Base-by-base conservation (phyloP, 2,113 vertebrate genomes). In the Grantiella picta region DNA sequence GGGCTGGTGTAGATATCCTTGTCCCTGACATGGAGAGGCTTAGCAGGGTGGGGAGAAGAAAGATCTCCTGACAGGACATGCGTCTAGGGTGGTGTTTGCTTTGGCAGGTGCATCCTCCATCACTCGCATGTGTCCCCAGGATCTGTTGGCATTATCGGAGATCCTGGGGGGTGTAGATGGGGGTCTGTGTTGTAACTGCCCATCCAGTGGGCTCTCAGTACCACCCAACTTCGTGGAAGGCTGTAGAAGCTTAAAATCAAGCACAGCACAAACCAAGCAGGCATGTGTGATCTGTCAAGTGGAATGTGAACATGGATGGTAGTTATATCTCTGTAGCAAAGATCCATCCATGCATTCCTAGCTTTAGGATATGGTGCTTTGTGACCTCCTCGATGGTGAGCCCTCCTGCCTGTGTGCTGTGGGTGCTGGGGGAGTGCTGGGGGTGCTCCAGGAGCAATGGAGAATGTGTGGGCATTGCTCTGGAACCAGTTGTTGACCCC, bases 21-120 rank as follows among this genome's bases (percentile, higher is more conserved):
- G 64, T 29, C 36, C 10, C 31, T 52, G 31, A 22, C 18, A 3
- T 3, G 5, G 54, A 57, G 27, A 68, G 42, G 15, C 28, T 70
- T 42, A 40, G 15, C 63, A 68, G 59, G 28, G 27, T 11, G 5
- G 11, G 38, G 22, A 19, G 42, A 45, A 53, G 33, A 33, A 71
- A 42, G 27, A 35, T 60, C 59, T 36, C 9, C 9, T 63, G 59
- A 42, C 9, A 23, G 2, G 5, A 4, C 7, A 1, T 0, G 1
- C 25, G 27, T n/a, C 14, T 24, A 7, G 35, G 15, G 15, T 2
- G 2, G 22, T 0, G 0, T 64, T 64, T 59, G 35, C 4, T 3
- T 18, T 54, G 73, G 12, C 4, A 11, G 28, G 33, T 65, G 47
- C 36, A 23, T 57, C 29, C 53, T 66, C 57, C 15, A 6, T 63